phyloP scores from a whole-genome alignment of 2,888 invertebrate species.

The Platynereis dumerilii region DNA sequence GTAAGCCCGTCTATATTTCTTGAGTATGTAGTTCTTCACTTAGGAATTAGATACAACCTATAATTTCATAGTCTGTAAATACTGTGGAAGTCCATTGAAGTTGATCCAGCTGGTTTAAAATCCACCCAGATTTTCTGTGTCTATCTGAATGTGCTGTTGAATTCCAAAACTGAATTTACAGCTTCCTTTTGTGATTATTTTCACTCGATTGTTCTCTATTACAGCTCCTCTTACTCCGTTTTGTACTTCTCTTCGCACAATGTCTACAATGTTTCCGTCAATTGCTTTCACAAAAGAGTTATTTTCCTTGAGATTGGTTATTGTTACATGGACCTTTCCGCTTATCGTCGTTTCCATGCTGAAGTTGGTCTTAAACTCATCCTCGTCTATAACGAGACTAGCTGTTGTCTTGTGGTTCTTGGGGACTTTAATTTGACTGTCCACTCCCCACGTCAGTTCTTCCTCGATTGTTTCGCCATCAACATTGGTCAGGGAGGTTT shows the following conservation, averaged over 20 bases:
- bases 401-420: conserved; percentile 58
- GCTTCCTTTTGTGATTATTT: conserved; percentile 45
- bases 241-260: conserved; percentile 38
- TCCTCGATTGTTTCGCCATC: conserved; percentile 59
- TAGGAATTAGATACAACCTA: too few species aligned
- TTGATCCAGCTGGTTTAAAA: too few species aligned
- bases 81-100: too few species aligned
- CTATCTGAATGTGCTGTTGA: conserved; percentile 44
- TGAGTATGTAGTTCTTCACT: too few species aligned
- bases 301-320: conserved; percentile 39
- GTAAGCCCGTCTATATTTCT: too few species aligned
- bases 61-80: too few species aligned
- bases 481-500: conserved; percentile 58
- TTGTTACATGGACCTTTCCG: conserved; percentile 43
- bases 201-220: conserved; percentile 37
- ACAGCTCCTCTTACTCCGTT: conserved; percentile 35
- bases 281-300: conserved; percentile 42
- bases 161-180: conserved; percentile 45
- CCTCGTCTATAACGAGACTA: conserved; percentile 64
- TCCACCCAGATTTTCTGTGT: too few species aligned
- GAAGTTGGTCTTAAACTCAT: conserved; percentile 63
- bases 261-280: conserved; percentile 51
- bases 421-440: conserved; percentile 64
- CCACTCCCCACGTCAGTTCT: conserved; percentile 65
- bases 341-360: conserved; percentile 52